These are phyloP conservation scores for Seira ritae DNA, from an alignment of 2,888 invertebrate genomes.

Conservation along the genomic window DNA sequence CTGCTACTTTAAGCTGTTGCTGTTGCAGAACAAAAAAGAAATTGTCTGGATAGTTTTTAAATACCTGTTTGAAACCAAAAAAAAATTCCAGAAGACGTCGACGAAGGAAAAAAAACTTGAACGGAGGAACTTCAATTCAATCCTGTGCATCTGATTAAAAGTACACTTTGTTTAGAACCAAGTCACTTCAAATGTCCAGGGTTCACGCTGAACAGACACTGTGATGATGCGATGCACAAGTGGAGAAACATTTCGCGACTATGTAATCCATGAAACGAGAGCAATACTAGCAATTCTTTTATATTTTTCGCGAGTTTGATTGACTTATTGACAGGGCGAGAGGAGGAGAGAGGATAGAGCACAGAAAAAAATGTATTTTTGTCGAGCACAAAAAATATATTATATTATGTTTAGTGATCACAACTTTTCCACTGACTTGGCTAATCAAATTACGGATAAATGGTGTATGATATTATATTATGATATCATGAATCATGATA, in stretches of 20 bases:
- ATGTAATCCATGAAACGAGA: not conserved
- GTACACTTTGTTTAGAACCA: not conserved
- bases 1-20: no score
- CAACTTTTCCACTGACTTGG: no score
- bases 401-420: no score
- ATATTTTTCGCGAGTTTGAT: not conserved
- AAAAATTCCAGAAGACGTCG: conserved; percentile 4
- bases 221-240: no score
- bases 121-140: no score
- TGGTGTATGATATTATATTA: no score
- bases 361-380: no score
- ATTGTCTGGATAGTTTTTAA: not conserved
- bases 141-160: no score
- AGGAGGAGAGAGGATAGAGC: no score
- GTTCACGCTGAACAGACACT: no score
- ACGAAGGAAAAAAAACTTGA: not conserved
- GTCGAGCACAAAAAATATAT: no score
- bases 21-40: conserved; percentile 13
- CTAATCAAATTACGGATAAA: no score
- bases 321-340: conserved; percentile 20
- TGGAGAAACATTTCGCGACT: not conserved
- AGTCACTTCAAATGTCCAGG: not conserved
- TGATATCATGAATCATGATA: not conserved
- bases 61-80: not conserved
- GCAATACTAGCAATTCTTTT: not conserved